These are phyloP conservation scores for Polydrusus tereticollis DNA, from an alignment of 2,888 invertebrate genomes.

Conservation along the genomic window DNA sequence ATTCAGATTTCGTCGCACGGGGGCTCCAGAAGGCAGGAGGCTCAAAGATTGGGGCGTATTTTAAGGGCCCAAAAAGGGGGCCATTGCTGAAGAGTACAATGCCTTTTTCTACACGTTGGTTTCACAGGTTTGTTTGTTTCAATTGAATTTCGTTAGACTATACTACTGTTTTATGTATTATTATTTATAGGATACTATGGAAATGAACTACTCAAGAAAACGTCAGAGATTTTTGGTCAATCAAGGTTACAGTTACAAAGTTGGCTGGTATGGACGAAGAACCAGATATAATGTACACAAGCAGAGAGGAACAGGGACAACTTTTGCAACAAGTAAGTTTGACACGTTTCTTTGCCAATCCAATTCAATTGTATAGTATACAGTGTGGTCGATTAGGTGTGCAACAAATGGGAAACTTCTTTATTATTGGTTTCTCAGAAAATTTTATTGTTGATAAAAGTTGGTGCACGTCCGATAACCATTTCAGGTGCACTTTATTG, in stretches of 20 bases:
- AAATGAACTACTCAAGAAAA: conserved; percentile 98
- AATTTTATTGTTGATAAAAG: too few relatives aligned
- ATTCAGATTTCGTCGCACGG: conserved; percentile 99
- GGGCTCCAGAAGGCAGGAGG: conserved; percentile 97
- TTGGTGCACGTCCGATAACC: too few relatives aligned
- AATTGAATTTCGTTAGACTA: too few relatives aligned
- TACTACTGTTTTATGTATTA: neutral
- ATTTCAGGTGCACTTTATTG: too few relatives aligned
- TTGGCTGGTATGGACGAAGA: conserved; percentile 97
- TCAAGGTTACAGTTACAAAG: conserved; percentile 98
- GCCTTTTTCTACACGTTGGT: conserved; percentile 99
- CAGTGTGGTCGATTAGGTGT: too few relatives aligned
- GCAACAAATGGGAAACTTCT: too few relatives aligned
- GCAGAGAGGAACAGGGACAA: conserved; percentile 92
- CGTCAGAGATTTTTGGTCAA: conserved; percentile 98
- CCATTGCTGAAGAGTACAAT: conserved; percentile 96
- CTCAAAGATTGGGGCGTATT: conserved; percentile 96
- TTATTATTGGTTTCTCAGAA: too few relatives aligned
- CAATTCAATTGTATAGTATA: too few relatives aligned
- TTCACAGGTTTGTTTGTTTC: conserved; percentile 78
- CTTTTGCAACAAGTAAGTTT: conserved; percentile 84
- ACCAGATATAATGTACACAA: conserved; percentile 85
- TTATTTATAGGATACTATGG: conserved; percentile 82
- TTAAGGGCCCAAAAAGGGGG: conserved; percentile 97
- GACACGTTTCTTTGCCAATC: too few relatives aligned